phyloP scores from a whole-genome alignment of 2,888 invertebrate species.

The Cephus pygmeus region DNA sequence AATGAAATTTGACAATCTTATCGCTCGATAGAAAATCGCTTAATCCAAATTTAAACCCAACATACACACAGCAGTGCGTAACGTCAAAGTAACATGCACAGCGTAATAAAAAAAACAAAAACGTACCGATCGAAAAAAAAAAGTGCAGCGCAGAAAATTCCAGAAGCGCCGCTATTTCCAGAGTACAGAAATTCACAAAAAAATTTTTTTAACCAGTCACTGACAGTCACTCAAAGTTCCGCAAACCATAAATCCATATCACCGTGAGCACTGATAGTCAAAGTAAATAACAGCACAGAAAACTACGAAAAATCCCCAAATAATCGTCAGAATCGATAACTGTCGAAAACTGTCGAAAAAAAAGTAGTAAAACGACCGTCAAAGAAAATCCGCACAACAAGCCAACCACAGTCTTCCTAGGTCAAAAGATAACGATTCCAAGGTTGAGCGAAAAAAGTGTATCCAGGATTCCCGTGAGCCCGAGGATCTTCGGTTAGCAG shows the following conservation, averaged over 20 bases:
- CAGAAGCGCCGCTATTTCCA: not conserved
- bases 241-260: constrained; percentile 3
- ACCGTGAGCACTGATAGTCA: not conserved
- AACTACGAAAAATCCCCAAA: not conserved
- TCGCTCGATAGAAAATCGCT: too few relatives aligned
- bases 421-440: too few relatives aligned
- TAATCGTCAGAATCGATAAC: not conserved
- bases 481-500: too few relatives aligned
- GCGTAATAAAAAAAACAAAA: not conserved
- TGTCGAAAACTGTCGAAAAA: not conserved
- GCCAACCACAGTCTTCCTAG: not conserved
- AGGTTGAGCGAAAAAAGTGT: too few relatives aligned
- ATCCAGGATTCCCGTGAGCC: too few relatives aligned
- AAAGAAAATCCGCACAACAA: not conserved
- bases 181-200: too few relatives aligned
- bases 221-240: constrained; percentile 1
- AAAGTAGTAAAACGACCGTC: not conserved
- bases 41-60: too few relatives aligned
- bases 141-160: constrained; percentile 17
- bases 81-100: too few relatives aligned
- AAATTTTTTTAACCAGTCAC: not conserved
- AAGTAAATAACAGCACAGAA: not conserved
- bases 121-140: constrained; percentile 7
- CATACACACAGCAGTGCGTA: too few relatives aligned
- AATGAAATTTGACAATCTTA: too few relatives aligned